A percentile compares a stretch with the other conserved stretches of the same genome.
phyloP scores from a whole-genome alignment of 2,888 invertebrate genomes.

The Hartigia nigra region DNA sequence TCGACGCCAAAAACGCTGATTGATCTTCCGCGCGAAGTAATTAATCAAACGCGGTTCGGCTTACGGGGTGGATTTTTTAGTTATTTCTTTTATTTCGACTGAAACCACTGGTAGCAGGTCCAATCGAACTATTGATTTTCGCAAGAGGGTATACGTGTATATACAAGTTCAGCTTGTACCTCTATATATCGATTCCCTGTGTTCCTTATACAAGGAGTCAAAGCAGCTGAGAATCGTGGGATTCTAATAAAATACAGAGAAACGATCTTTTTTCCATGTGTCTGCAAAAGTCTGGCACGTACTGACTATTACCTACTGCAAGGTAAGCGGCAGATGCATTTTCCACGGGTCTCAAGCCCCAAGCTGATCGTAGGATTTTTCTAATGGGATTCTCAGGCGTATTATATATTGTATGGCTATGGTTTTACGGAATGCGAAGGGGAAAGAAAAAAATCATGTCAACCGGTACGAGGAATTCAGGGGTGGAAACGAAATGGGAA shows the following conservation, averaged over 20 bases:
- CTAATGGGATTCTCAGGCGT: not conserved
- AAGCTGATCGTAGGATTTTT: not conserved
- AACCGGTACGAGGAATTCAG: not conserved
- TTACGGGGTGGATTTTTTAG: not conserved
- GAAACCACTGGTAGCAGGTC: not conserved
- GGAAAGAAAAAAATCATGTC: not conserved
- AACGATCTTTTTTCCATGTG: not conserved
- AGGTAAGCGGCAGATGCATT: not conserved
- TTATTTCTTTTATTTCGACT: not conserved
- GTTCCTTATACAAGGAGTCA: not conserved
- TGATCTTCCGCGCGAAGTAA: constrained; percentile 16
- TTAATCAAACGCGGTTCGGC: constrained; percentile 28
- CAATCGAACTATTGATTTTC: not conserved
- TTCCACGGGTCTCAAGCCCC: not conserved
- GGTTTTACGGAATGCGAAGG: not conserved
- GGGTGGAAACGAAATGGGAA: not conserved
- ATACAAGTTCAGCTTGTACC: not conserved
- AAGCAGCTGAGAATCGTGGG: not conserved
- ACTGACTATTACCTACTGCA: not conserved
- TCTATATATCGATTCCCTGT: not conserved
- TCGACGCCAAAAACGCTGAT: not conserved
- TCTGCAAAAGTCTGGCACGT: not conserved
- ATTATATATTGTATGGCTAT: not conserved
- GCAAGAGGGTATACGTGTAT: not conserved
- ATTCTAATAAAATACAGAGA: not conserved